These are phyloP conservation scores for Styela plicata DNA, from an alignment of 23 tunicate species.

Conservation along the genomic window DNA sequence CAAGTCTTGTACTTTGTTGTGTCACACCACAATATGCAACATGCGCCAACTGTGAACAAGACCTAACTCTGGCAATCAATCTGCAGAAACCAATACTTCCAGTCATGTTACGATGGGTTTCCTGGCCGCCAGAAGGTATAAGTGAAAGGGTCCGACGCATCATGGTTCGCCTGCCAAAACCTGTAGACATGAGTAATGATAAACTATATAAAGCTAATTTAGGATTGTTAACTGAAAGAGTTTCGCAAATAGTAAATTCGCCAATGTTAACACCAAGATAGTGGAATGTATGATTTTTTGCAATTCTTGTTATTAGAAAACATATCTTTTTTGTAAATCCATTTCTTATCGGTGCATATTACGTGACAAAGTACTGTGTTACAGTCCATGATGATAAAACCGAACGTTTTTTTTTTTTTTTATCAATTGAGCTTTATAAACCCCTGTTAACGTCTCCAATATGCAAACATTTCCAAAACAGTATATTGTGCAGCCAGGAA, in stretches of 20 bases:
- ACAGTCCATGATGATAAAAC: too few species aligned
- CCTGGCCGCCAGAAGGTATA: slow-evolving; percentile 73
- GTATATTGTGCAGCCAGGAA: too few species aligned
- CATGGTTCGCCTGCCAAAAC: slow-evolving; percentile 43
- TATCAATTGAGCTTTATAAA: too few species aligned
- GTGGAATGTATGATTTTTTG: too few species aligned
- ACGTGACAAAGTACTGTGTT: too few species aligned
- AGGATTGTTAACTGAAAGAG: slow-evolving; percentile 39
- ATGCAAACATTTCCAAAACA: too few species aligned
- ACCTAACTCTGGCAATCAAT: slow-evolving; percentile 43
- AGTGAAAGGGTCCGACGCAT: slow-evolving; percentile 49
- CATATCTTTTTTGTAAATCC: too few species aligned
- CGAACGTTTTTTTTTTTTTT: too few species aligned
- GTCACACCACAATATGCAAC: slow-evolving; percentile 66
- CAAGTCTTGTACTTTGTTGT: slow-evolving; percentile 55
- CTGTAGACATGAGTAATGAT: slow-evolving; percentile 70
- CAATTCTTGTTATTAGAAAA: too few species aligned
- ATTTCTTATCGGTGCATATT: too few species aligned
- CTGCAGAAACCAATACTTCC: slow-evolving; percentile 55
- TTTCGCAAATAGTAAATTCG: slow-evolving; percentile 25
- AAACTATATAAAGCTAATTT: slow-evolving; percentile 64
- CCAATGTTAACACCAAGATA: slow-evolving; percentile 2
- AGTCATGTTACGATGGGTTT: slow-evolving; percentile 56
- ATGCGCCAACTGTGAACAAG: slow-evolving; percentile 75
- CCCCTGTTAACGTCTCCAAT: too few species aligned